phyloP scores from a whole-genome alignment of 2,113 vertebrate genomes.

The Siphamia tubifer region DNA sequence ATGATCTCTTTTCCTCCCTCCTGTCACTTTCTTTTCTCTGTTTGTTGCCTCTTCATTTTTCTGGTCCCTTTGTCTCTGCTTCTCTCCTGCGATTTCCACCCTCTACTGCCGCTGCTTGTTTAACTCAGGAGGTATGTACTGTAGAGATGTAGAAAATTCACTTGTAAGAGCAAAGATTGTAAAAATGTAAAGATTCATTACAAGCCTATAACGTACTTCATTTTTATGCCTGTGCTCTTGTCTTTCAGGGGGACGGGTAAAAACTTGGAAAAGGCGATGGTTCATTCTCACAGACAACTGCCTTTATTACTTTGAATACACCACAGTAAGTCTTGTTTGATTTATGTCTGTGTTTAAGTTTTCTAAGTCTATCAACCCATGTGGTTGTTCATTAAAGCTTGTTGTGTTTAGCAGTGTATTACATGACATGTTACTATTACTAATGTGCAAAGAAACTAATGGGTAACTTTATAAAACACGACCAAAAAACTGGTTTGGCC shows the following conservation, averaged over 20 bases:
- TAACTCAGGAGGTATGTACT: conserved; percentile 81
- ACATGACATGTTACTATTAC: too few species aligned
- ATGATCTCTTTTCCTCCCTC: conserved; percentile 42
- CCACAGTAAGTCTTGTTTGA: conserved; percentile 81
- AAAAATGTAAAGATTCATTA: not conserved
- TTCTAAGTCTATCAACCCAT: too few species aligned
- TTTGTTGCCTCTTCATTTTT: conserved; percentile 55
- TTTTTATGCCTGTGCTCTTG: not conserved
- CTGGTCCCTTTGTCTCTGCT: conserved; percentile 63
- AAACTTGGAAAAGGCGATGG: conserved; percentile 84
- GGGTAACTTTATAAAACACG: too few species aligned
- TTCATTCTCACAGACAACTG: conserved; percentile 85
- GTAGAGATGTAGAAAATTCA: conserved; percentile 17
- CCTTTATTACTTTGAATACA: conserved; percentile 86
- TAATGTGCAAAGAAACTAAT: too few species aligned
- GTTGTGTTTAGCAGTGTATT: too few species aligned
- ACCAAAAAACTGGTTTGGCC: too few species aligned
- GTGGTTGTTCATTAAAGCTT: not conserved
- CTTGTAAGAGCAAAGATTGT: not conserved
- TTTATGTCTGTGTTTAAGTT: not conserved
- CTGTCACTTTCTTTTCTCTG: conserved; percentile 23
- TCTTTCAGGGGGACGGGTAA: conserved; percentile 80
- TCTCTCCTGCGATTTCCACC: conserved; percentile 71
- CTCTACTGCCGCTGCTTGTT: conserved; percentile 76
- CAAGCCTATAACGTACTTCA: not conserved